phyloP scores from a whole-genome alignment of 2,888 invertebrate species.

The Melieria crassipennis region DNA sequence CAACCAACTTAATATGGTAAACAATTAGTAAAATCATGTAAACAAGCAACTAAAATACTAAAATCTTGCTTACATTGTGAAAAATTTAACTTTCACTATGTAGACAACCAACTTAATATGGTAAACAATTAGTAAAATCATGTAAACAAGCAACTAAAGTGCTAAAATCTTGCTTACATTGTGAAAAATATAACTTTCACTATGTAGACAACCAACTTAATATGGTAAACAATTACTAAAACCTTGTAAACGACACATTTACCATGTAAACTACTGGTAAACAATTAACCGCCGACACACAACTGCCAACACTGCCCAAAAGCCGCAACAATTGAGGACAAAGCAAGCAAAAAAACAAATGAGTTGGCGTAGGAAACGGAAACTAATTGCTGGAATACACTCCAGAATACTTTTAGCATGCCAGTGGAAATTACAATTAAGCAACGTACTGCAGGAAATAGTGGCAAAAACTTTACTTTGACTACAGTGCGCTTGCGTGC shows the following conservation, averaged over 20 bases:
- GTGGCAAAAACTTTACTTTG: conserved; percentile 17
- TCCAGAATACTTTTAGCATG: conserved; percentile 10
- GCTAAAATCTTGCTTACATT: too few species aligned
- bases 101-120: too few species aligned
- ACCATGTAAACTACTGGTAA: not conserved
- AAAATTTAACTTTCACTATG: too few species aligned
- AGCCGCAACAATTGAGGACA: not conserved
- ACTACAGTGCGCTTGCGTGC: not conserved
- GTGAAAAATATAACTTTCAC: too few species aligned
- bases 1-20: too few species aligned
- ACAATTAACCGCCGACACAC: not conserved
- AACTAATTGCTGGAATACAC: conserved; percentile 25
- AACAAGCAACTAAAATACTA: too few species aligned
- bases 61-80: too few species aligned
- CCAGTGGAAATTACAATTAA: conserved; percentile 27
- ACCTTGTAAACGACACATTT: not conserved
- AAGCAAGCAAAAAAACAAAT: not conserved
- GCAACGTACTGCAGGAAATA: conserved; percentile 23
- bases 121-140: too few species aligned
- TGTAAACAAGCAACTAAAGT: too few species aligned
- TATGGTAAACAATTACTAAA: too few species aligned
- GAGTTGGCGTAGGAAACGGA: not conserved
- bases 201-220: too few species aligned
- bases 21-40: too few species aligned
- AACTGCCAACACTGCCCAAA: not conserved